These are phyloP conservation scores for Delphinapterus leucas DNA, from an alignment of 2,113 vertebrate species.

Conservation along the genomic window DNA sequence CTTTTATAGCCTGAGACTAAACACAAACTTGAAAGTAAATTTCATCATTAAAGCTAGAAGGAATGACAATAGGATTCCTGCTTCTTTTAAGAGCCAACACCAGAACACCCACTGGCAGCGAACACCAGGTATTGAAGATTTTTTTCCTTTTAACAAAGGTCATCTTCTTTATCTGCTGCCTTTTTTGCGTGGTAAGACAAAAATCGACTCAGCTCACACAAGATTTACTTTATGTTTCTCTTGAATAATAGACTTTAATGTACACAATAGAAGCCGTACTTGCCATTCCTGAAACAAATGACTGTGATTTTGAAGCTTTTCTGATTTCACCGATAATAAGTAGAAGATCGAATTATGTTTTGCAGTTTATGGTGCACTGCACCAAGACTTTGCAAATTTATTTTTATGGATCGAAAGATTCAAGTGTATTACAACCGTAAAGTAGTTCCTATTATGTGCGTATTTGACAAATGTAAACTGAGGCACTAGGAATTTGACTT, in stretches of 20 bases:
- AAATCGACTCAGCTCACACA: constrained; percentile 69
- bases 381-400: background rate
- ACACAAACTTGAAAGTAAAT: constrained; percentile 72
- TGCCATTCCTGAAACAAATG: constrained; percentile 48
- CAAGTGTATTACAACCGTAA: background rate
- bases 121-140: constrained; percentile 72
- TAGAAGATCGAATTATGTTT: background rate
- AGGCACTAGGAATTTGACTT: background rate
- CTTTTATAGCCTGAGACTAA: constrained; percentile 66
- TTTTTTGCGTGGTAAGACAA: constrained; percentile 77
- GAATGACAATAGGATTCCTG: constrained; percentile 76
- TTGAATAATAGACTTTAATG: constrained; percentile 64
- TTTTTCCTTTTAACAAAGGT: constrained; percentile 79
- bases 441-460: background rate
- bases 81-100: constrained; percentile 73
- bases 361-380: background rate
- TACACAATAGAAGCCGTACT: background rate
- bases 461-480: background rate
- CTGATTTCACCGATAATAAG: constrained; percentile 13
- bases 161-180: constrained; percentile 75
- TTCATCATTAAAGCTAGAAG: constrained; percentile 76
- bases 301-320: constrained; percentile 39
- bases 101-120: constrained; percentile 73
- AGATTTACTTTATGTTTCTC: constrained; percentile 61
- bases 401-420: background rate